Percentiles rank a stretch among this genome's conserved stretches.
These are phyloP conservation scores for Latrodectus geometricus DNA, from an alignment of 1,140 invertebrate genomes.

Conservation along the genomic window DNA sequence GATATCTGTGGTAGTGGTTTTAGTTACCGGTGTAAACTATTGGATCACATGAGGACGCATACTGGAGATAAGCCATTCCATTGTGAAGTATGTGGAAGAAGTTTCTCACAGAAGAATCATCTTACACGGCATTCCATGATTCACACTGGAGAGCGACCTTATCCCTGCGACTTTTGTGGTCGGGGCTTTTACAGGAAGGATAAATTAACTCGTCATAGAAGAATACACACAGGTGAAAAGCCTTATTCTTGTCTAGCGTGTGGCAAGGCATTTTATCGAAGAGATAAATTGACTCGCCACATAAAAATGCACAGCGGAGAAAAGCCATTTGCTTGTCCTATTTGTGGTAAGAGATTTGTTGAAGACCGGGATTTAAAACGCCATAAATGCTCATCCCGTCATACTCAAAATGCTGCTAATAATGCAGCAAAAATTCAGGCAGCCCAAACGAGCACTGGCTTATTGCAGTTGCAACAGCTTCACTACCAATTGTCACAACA, in stretches of 20 bases:
- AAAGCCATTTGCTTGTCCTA: constrained; percentile 58
- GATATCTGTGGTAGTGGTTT: constrained; percentile 66
- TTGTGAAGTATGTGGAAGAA: constrained; percentile 65
- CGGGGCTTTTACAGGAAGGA: constrained; percentile 92
- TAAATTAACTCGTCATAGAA: constrained; percentile 80
- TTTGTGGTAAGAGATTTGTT: constrained; percentile 65
- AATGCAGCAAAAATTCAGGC: constrained; percentile 43
- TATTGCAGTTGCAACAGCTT: constrained; percentile 53
- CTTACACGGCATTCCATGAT: constrained; percentile 72
- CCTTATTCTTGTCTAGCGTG: constrained; percentile 63
- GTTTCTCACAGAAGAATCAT: constrained; percentile 67
- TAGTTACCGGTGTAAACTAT: constrained; percentile 64
- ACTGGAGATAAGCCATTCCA: constrained; percentile 66
- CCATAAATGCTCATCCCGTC: constrained; percentile 62
- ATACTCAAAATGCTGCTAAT: constrained; percentile 57
- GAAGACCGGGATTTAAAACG: constrained; percentile 58
- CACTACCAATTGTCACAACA: constrained; percentile 56
- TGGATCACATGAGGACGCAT: constrained; percentile 66
- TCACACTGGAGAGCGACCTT: constrained; percentile 90
- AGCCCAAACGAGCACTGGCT: constrained; percentile 40
- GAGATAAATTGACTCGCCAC: constrained; percentile 72
- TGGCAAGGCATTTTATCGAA: constrained; percentile 63
- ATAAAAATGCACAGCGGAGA: constrained; percentile 79
- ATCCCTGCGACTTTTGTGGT: constrained; percentile 85
- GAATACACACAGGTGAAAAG: constrained; percentile 85